A percentile compares a stretch with the other conserved stretches of the same genome.
phyloP scores from a whole-genome alignment of 1,140 invertebrate species.

The Drosophila azteca region DNA sequence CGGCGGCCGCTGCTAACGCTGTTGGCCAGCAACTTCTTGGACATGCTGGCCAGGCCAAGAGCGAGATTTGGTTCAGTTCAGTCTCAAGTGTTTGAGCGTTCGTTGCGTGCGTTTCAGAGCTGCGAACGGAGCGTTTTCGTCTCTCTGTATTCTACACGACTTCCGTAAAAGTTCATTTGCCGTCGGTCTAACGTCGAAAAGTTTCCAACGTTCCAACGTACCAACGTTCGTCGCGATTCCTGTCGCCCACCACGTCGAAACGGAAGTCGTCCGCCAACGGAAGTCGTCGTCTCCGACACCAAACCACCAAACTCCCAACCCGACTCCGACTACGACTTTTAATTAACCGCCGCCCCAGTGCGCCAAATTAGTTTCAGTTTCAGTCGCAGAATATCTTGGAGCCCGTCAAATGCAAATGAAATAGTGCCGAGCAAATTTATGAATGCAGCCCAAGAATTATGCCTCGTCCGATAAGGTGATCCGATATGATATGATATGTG shows the following conservation, averaged over 20 bases:
- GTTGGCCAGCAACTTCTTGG: conserved; percentile 83
- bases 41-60: conserved; percentile 77
- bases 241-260: conserved; percentile 62
- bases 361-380: conserved; percentile 51
- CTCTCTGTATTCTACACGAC: conserved; percentile 32
- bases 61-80: conserved; percentile 83
- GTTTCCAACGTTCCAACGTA: too few relatives aligned
- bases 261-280: conserved; percentile 57
- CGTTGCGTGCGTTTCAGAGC: conserved; percentile 82
- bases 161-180: conserved; percentile 61
- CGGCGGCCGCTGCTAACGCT: conserved; percentile 42
- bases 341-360: conserved; percentile 62
- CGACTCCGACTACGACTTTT: conserved; percentile 27
- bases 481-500: conserved; percentile 56
- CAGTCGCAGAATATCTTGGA: conserved; percentile 69
- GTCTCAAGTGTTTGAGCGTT: conserved; percentile 83
- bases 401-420: conserved; percentile 64
- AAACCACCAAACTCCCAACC: too few relatives aligned
- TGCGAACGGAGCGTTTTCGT: conserved; percentile 57
- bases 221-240: conserved; percentile 72
- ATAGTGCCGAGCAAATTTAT: conserved; percentile 65
- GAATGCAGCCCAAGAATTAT: conserved; percentile 68
- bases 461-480: conserved; percentile 74
- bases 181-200: conserved; percentile 44
- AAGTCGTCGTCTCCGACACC: conserved; percentile 36